Base-by-base conservation (phyloP, 2,888 invertebrate species). In the Leptinotarsa juncta region DNA sequence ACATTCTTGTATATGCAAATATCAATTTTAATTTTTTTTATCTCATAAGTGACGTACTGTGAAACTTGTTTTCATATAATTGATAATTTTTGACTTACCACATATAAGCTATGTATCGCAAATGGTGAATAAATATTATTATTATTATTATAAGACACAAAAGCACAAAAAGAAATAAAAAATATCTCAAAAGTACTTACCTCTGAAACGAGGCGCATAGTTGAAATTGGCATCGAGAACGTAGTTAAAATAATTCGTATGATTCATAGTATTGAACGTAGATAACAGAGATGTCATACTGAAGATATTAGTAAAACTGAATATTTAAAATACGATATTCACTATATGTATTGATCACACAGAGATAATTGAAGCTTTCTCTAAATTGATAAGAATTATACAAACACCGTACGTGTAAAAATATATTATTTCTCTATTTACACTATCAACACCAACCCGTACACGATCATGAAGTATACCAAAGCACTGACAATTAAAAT, bases 291-390 rank as follows among this genome's bases (percentile, higher is more conserved):
- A 85, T 86, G 86, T 86, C 87, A 87, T 87, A 83, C 84, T 86
- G 86, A 81, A 81, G 83, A 83, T 83, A 82, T 84, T 83, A 82
- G 80, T 82, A 84, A 83, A 83, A 87, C 86, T 87, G 86, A 87
- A 87, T 88, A 87, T 87, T 87, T 86, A 87, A 87, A 86, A 86
- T 82, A 82, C 82, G 81, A 83, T 85, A 85, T 86, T 86, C 85
- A 85, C 85, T 86, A 85, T 86, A 84, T 84, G 84, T 86, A 82
- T 83, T 80, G 81, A 81, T 80, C 80, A 85, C 83, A 42, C 18
- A 83, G 81, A 85, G 85, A 86, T 85, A 85, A 86, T 86, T 85
- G 85, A 81, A 83, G 81, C 81, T 81, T 82, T 82, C 83, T 81
- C 80, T 81, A 83, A 83, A 84, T 82, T 82, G 86, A 86, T 86